Conservation (phyloP, 2,888 invertebrate species). For the Sturmia bella region DNA sequence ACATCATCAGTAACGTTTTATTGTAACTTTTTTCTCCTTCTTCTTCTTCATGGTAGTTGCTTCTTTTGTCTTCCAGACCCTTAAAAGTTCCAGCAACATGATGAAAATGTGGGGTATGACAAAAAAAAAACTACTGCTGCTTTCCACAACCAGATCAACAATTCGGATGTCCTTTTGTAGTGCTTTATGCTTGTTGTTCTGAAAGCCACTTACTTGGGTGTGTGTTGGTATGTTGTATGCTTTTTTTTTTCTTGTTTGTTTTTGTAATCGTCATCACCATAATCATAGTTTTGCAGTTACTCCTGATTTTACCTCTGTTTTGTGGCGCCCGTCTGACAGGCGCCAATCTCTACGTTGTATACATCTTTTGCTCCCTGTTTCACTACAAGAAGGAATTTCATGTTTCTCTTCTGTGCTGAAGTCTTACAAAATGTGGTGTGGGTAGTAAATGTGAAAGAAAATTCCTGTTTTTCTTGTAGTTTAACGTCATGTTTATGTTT, state of each 20-base stretch:
- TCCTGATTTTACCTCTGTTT: constrained; percentile 81
- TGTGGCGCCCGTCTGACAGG: constrained; percentile 79
- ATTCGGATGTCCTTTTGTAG: constrained; percentile 66
- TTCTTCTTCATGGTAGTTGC: constrained; percentile 48
- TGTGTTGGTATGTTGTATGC: constrained; percentile 46
- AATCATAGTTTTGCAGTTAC: constrained; percentile 80
- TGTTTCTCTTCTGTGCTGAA: constrained; percentile 57
- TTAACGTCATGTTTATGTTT: constrained; percentile 61
- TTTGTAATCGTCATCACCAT: constrained; percentile 80
- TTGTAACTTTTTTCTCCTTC: too few relatives aligned
- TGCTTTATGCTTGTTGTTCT: constrained; percentile 24
- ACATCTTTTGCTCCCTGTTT: constrained; percentile 55
- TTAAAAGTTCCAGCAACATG: constrained; percentile 23
- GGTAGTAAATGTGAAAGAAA: constrained; percentile 35
- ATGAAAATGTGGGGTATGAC: constrained; percentile 47
- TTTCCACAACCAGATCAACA: constrained; percentile 51
- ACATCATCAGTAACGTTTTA: constrained; percentile 70
- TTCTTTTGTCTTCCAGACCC: constrained; percentile 31
- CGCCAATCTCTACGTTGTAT: constrained; percentile 74
- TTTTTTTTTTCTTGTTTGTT: too few relatives aligned
- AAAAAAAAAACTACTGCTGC: constrained; percentile 20
- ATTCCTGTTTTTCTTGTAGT: constrained; percentile 48
- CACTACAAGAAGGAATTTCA: constrained; percentile 63
- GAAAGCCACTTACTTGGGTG: constrained; percentile 7
- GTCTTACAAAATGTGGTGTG: constrained; percentile 15